phyloP scores from a whole-genome alignment of 1,140 invertebrate genomes.

The Piezodorus guildinii region DNA sequence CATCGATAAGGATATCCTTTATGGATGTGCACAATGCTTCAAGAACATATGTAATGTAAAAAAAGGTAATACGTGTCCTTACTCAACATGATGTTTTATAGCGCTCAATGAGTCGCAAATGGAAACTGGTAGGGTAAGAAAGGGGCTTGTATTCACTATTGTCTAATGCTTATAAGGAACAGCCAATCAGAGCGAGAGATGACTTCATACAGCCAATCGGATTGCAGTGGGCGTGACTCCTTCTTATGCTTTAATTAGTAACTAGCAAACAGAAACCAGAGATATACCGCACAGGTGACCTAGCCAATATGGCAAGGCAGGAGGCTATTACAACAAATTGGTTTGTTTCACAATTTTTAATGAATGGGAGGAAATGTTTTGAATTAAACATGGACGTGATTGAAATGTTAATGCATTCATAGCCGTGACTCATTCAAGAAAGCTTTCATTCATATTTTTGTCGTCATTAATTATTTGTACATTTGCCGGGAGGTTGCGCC shows the following conservation, averaged over 20 bases:
- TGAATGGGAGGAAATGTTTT: constrained; percentile 2
- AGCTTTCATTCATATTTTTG: constrained; percentile 5
- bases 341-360: constrained; percentile 7
- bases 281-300: not conserved
- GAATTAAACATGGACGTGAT: constrained; percentile 5
- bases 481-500: not conserved
- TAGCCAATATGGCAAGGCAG: not conserved
- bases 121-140: no score
- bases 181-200: no score
- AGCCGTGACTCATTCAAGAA: constrained; percentile 2
- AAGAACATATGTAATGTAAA: no score
- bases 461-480: constrained; percentile 9
- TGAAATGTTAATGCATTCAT: constrained; percentile 8
- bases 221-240: not conserved
- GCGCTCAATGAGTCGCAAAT: no score
- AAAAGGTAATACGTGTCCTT: no score
- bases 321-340: not conserved
- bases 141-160: no score
- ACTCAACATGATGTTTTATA: no score
- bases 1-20: no score
- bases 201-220: not conserved
- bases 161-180: no score
- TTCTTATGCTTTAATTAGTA: not conserved
- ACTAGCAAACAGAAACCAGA: not conserved
- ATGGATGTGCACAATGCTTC: no score